These are phyloP conservation scores for Rhamnusium bicolor DNA, from an alignment of 2,888 invertebrate genomes.

Conservation along the genomic window DNA sequence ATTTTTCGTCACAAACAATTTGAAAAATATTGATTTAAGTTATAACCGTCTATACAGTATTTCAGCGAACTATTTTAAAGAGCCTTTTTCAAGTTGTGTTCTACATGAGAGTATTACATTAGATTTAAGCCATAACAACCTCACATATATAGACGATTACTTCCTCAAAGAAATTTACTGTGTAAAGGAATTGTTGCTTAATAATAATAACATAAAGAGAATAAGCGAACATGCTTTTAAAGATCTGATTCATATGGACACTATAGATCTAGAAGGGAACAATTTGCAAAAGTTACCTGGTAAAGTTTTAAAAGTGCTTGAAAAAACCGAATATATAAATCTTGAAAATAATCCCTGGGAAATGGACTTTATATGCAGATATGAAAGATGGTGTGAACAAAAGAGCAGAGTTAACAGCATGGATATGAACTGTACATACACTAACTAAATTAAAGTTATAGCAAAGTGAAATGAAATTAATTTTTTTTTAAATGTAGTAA, in stretches of 20 bases:
- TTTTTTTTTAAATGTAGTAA: no score
- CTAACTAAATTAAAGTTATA: no score
- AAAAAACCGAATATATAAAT: slow-evolving; percentile 26
- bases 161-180: slow-evolving; percentile 47
- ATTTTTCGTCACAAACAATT: slow-evolving; percentile 51
- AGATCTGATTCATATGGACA: slow-evolving; percentile 35
- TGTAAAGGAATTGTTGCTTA: slow-evolving; percentile 45
- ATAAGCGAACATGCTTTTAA: slow-evolving; percentile 49
- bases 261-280: slow-evolving; percentile 50
- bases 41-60: slow-evolving; percentile 47
- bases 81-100: slow-evolving; percentile 43
- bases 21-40: slow-evolving; percentile 51
- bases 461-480: no score
- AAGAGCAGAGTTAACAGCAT: slow-evolving; percentile 35
- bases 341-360: slow-evolving; percentile 45
- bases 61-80: slow-evolving; percentile 47
- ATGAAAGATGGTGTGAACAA: slow-evolving; percentile 36
- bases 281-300: slow-evolving; percentile 38
- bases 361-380: slow-evolving; percentile 40
- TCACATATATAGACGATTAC: slow-evolving; percentile 47
- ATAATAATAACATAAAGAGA: slow-evolving; percentile 46
- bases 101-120: slow-evolving; percentile 39
- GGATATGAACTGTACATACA: slow-evolving; percentile 36
- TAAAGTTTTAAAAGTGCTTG: slow-evolving; percentile 28
- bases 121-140: slow-evolving; percentile 53